Evolutionary conservation across 2,888 invertebrate genomes (phyloP).

Genomic region (Cantharis rustica): DNA sequence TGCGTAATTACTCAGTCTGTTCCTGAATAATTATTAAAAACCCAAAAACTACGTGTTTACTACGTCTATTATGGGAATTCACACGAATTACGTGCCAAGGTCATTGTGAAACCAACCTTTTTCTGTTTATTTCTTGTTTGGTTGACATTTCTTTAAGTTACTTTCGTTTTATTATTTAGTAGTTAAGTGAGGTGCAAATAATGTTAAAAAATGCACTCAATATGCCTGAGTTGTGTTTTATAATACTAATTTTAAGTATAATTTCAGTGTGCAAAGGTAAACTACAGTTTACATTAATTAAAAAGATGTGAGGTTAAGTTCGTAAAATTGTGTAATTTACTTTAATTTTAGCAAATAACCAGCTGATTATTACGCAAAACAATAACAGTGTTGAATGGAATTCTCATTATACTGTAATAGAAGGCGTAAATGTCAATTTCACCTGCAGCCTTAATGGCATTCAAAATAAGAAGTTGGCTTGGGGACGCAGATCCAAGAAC

Average conservation of each 20-base stretch:
- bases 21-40: not conserved
- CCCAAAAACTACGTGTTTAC: not conserved
- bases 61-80: not conserved
- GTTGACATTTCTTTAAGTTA: not conserved
- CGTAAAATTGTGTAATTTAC: slow-evolving; percentile 3
- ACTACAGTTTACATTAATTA: not conserved
- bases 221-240: slow-evolving; percentile 9
- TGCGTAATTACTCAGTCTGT: not conserved
- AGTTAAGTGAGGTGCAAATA: slow-evolving; percentile 3
- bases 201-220: slow-evolving; percentile 16
- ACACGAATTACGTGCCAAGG: not conserved
- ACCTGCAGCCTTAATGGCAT: not conserved
- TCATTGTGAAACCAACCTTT: not conserved
- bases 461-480: not conserved
- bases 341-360: not conserved
- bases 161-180: not conserved
- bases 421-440: not conserved
- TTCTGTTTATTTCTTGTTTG: not conserved
- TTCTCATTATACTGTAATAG: not conserved
- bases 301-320: slow-evolving; percentile 8
- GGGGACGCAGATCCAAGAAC: slow-evolving; percentile 7
- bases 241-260: not conserved
- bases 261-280: not conserved
- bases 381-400: not conserved
- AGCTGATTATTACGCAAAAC: not conserved